phyloP scores from a whole-genome alignment of 1,140 invertebrate genomes.

The Euglossa dilemma region DNA sequence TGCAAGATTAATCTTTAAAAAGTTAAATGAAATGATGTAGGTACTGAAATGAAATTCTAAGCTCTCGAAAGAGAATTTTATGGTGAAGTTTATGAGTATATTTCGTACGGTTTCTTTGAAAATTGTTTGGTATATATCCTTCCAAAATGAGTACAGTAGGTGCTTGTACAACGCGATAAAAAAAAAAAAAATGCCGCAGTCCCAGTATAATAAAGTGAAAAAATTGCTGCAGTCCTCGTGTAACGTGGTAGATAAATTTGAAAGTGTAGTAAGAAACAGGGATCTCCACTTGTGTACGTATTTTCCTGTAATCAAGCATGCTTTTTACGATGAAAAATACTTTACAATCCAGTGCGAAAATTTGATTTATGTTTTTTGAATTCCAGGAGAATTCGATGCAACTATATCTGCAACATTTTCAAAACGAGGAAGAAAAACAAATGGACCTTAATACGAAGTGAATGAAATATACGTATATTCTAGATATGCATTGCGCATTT shows the following conservation, averaged over 20 bases:
- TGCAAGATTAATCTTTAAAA: no score
- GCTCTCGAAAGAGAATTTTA: not conserved
- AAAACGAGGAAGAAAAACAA: not conserved
- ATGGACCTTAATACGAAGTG: no score
- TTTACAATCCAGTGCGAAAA: not conserved
- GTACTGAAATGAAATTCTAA: not conserved
- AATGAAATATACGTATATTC: not conserved
- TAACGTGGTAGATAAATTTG: constrained; percentile 2
- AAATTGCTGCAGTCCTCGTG: constrained; percentile 7
- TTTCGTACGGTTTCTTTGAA: not conserved
- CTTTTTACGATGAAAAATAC: not conserved
- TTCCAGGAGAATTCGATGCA: not conserved
- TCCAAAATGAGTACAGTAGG: not conserved
- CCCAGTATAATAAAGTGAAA: not conserved
- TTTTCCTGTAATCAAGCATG: not conserved
- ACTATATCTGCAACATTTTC: not conserved
- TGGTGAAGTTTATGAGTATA: not conserved
- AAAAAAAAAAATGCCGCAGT: not conserved
- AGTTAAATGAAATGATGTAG: not conserved
- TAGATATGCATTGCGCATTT: no score
- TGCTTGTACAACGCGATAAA: not conserved
- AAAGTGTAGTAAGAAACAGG: not conserved
- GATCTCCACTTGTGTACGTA: not conserved
- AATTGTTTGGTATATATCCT: not conserved
- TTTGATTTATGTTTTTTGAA: not conserved